Percentiles rank a stretch among this genome's conserved stretches.
These are phyloP conservation scores for Leptinotarsa tumamoca DNA, from an alignment of 2,888 invertebrate species.

Conservation along the genomic window DNA sequence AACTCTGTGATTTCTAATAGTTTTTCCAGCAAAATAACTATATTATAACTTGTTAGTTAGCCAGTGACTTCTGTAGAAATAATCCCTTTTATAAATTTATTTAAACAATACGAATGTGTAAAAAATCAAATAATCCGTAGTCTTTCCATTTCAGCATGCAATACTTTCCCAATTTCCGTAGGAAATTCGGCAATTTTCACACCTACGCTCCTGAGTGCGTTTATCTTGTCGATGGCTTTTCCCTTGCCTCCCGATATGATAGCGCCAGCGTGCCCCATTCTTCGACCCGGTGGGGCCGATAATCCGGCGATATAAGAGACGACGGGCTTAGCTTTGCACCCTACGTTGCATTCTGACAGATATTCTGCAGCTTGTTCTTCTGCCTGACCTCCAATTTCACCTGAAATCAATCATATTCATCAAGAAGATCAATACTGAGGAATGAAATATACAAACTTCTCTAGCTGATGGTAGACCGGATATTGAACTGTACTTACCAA, in stretches of 20 bases:
- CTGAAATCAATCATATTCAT: slow-evolving; percentile 22
- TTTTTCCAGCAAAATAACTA: too few relatives aligned
- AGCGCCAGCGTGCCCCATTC: slow-evolving; percentile 99
- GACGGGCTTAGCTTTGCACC: slow-evolving; percentile 90
- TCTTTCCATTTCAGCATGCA: slow-evolving; percentile 38
- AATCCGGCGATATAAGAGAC: slow-evolving; percentile 98
- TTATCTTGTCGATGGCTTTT: slow-evolving; percentile 53
- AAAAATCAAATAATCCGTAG: slow-evolving; percentile 26
- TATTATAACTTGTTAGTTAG: too few relatives aligned
- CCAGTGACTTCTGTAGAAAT: too few relatives aligned
- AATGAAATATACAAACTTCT: too few relatives aligned
- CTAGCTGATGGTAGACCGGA: too few relatives aligned
- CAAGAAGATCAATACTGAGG: not conserved
- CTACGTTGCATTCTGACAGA: slow-evolving; percentile 80
- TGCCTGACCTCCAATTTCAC: slow-evolving; percentile 91
- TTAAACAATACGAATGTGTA: not conserved
- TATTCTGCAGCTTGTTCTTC: slow-evolving; percentile 96
- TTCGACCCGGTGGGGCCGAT: slow-evolving; percentile 95
- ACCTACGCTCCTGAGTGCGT: slow-evolving; percentile 50
- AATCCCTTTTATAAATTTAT: too few relatives aligned
- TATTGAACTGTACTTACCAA: slow-evolving; percentile 71
- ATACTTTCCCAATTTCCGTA: slow-evolving; percentile 49
- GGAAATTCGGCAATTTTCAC: slow-evolving; percentile 48
- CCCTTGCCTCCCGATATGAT: slow-evolving; percentile 96
- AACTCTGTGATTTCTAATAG: too few relatives aligned